A percentile compares a stretch with the other conserved stretches of the same genome.
These are phyloP conservation scores for Volucella inflata DNA, from an alignment of 2,888 invertebrate species.

Conservation along the genomic window DNA sequence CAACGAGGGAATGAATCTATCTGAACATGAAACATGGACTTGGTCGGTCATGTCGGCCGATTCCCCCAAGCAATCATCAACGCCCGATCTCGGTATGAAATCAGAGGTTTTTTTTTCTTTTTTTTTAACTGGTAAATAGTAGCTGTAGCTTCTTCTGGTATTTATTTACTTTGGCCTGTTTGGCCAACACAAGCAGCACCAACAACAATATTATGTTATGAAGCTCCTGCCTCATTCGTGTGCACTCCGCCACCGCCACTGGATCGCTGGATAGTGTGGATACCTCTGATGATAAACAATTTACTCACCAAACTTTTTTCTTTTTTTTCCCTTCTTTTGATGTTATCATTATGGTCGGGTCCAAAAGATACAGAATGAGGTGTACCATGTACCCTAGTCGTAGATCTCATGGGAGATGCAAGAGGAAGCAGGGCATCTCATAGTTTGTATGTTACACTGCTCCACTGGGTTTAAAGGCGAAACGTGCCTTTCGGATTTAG, in stretches of 20 bases:
- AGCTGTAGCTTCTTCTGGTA: neutral
- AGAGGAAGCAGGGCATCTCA: neutral
- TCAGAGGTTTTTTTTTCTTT: constrained; percentile 42
- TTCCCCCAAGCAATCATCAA: constrained; percentile 28
- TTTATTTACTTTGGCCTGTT: constrained; percentile 47
- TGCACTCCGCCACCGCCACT: constrained; percentile 25
- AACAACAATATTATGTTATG: constrained; percentile 12
- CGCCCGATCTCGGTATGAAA: constrained; percentile 37
- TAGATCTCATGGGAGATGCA: constrained; percentile 22
- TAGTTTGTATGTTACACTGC: neutral
- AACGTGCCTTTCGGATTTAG: constrained; percentile 46
- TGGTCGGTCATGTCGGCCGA: neutral
- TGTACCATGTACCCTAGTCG: neutral
- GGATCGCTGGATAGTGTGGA: too few species aligned
- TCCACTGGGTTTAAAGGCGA: constrained; percentile 12
- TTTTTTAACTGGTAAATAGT: too few species aligned
- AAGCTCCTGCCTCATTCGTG: constrained; percentile 13
- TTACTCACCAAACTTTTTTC: constrained; percentile 44
- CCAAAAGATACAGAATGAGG: neutral
- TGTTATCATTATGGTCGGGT: constrained; percentile 34
- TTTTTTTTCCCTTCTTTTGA: constrained; percentile 14
- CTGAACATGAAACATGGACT: constrained; percentile 29
- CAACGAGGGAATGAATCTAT: constrained; percentile 39
- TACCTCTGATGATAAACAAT: constrained; percentile 49
- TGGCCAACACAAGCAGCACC: constrained; percentile 7